Conservation (phyloP, 2,888 invertebrate species). For the Epinotia bilunana region DNA sequence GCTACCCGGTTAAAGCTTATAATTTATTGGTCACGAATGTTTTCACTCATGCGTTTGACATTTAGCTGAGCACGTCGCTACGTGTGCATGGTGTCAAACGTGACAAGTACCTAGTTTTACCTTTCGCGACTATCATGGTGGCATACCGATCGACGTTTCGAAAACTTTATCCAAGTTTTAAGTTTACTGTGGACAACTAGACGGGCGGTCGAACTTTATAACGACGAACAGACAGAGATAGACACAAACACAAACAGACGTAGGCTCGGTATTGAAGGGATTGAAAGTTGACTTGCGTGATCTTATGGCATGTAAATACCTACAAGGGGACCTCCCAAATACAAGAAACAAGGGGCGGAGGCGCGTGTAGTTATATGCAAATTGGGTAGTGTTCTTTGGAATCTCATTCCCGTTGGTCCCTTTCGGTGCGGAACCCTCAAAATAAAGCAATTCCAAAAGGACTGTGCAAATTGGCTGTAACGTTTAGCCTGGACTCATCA, state of each 20-base stretch:
- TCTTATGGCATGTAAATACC: constrained; percentile 3
- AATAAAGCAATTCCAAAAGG: constrained; percentile 29
- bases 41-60: constrained; percentile 71
- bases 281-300: constrained; percentile 5
- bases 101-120: constrained; percentile 55
- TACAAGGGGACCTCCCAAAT: not conserved
- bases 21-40: constrained; percentile 50
- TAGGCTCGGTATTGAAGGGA: not conserved
- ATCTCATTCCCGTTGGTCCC: constrained; percentile 13
- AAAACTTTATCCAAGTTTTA: not conserved
- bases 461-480: constrained; percentile 34
- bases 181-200: not conserved
- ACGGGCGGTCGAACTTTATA: not conserved
- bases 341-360: not conserved
- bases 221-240: not conserved
- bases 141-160: constrained; percentile 12
- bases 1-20: constrained; percentile 22
- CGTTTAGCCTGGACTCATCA: constrained; percentile 28
- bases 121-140: constrained; percentile 48
- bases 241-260: not conserved
- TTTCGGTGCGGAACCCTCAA: constrained; percentile 12
- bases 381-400: constrained; percentile 11
- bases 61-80: constrained; percentile 67
- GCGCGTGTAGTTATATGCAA: constrained; percentile 9
- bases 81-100: constrained; percentile 67